These are phyloP conservation scores for Agrochola lychnidis DNA, from an alignment of 2,888 invertebrate species.

Conservation along the genomic window DNA sequence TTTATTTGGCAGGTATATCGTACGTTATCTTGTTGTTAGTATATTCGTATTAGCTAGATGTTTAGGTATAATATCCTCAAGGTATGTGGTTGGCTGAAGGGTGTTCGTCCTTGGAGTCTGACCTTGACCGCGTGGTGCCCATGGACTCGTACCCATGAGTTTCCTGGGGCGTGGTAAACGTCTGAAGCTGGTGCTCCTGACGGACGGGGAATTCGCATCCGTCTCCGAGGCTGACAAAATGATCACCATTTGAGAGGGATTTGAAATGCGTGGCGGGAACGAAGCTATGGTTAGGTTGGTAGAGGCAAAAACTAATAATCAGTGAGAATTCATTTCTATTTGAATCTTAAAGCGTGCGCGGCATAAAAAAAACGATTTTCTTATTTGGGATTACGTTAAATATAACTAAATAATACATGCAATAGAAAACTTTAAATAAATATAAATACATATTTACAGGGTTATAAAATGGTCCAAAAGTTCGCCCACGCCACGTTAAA, in stretches of 20 bases:
- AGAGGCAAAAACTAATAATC: background rate
- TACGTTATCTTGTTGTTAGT: conserved; percentile 21
- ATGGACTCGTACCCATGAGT: conserved; percentile 95
- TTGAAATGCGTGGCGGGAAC: conserved; percentile 64
- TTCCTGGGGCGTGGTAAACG: conserved; percentile 85
- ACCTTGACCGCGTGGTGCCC: conserved; percentile 96
- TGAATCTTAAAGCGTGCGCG: background rate
- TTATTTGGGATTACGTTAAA: background rate
- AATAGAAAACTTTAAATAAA: background rate
- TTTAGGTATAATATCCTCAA: conserved; percentile 75
- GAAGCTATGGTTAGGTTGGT: conserved; percentile 44
- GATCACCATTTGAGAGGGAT: conserved; percentile 69
- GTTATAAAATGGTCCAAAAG: conserved; percentile 32
- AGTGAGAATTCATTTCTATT: background rate
- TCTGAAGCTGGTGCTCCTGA: conserved; percentile 91
- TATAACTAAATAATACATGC: background rate
- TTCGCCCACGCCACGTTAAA: conserved; percentile 61
- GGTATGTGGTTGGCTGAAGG: conserved; percentile 80
- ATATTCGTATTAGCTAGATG: conserved; percentile 37
- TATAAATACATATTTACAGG: background rate
- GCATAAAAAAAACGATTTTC: background rate
- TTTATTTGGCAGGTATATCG: background rate
- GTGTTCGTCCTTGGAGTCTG: conserved; percentile 87
- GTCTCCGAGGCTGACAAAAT: conserved; percentile 95
- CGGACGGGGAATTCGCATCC: conserved; percentile 96